Percentiles rank a stretch among this genome's conserved stretches.
Conservation (phyloP, 53 echinoderm and acorn worm species). For the Antedon mediterranea region DNA sequence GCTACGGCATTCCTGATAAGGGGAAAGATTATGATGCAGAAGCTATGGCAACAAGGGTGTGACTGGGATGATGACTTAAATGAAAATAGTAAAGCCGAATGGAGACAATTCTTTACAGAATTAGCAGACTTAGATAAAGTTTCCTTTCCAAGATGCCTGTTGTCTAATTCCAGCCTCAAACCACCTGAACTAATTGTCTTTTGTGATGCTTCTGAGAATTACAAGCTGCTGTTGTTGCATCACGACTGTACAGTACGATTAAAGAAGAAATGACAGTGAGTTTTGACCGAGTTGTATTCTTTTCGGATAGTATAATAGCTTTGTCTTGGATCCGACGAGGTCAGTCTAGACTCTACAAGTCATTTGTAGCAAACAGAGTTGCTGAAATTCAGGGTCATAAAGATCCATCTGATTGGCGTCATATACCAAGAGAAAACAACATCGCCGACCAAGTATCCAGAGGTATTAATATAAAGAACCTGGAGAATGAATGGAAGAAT, state of each 20-base stretch:
- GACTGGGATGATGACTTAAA: slow-evolving; percentile 24
- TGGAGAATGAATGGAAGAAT: slow-evolving; percentile 26
- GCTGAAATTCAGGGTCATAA: slow-evolving; percentile 15
- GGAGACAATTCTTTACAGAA: slow-evolving; percentile 2
- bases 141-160: background rate
- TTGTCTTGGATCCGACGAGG: slow-evolving; percentile 18
- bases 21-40: slow-evolving; percentile 29
- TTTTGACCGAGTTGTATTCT: slow-evolving; percentile 16
- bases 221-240: slow-evolving; percentile 17
- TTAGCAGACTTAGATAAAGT: background rate
- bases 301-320: slow-evolving; percentile 16
- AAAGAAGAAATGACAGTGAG: slow-evolving; percentile 12
- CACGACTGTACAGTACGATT: slow-evolving; percentile 18
- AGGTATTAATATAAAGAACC: slow-evolving; percentile 15
- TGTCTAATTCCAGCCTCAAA: background rate
- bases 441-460: slow-evolving; percentile 19
- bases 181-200: slow-evolving; percentile 10
- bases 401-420: slow-evolving; percentile 15
- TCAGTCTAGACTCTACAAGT: slow-evolving; percentile 18
- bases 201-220: slow-evolving; percentile 16
- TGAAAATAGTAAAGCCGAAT: no score
- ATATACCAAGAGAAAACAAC: slow-evolving; percentile 10
- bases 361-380: slow-evolving; percentile 15
- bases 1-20: slow-evolving; percentile 20
- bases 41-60: slow-evolving; percentile 17